Evolutionary conservation across 2,888 invertebrate species (phyloP), one percentile per base, ranked within the genome.

Genomic region (Calliopum simillimum): DNA sequence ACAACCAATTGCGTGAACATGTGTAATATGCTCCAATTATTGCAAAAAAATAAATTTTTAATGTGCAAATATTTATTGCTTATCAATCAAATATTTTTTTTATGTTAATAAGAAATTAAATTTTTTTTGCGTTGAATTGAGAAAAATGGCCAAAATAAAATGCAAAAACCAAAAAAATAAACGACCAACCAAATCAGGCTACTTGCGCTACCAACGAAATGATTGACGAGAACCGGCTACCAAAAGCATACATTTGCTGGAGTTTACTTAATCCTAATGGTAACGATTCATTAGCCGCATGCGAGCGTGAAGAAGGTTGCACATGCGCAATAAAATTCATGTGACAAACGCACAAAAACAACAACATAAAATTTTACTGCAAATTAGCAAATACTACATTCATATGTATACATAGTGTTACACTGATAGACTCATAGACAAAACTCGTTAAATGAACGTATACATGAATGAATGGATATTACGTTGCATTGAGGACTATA

Each of bases 231-330:
- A 8, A 21, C 2, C 11, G 19, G 6, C 19, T 19, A 19, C 51
- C 16, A 53, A 53, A 53, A 11, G 2, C 13, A 53, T 14, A 19
- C 53, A 53, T 23, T 53, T 14, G 53, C 12, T 23, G 53, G 16
- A 58, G 33, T 58, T 61, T 23, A 61, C 46, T 33, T 61, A 61
- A 61, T 61, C 61, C 61, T 61, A 61, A 61, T 61, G 61, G 61
- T 46, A 19, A 21, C 61, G 61, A 46, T 61, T 61, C 61, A 61
- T 61, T 47, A 47, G 61, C 2, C 61, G 23, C 46, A 46, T 5
- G 46, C 23, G 12, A 53, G 23, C 53, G 21, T 53, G 23, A 23
- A 21, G 23, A 53, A 21, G 61, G 61, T 59, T 59, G 43, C 14
- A 19, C 59, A 59, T 59, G 16, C 2, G 41, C 43, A 33, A 16